Base-by-base conservation (phyloP, 2,113 vertebrate genomes). In the Drymodes brunneopygia region DNA sequence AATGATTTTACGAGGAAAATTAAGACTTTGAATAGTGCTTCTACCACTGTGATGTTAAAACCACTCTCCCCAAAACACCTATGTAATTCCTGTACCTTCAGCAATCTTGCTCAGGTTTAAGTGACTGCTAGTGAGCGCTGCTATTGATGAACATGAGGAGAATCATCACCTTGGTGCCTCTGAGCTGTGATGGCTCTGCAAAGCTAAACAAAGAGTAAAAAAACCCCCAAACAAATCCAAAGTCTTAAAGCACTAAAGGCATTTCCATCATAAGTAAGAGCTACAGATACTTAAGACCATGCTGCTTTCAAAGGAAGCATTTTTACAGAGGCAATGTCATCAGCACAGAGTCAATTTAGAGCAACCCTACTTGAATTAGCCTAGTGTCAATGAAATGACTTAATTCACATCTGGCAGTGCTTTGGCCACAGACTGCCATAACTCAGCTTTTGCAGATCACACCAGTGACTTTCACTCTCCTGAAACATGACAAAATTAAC, bases 121-220 rank as follows among this genome's bases (percentile, higher is more conserved):
- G 72, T 86, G 56, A 97, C 77, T 94, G 86, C 53, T 88, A 84
- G 50, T 70, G 85, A 88, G 86, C 38, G 3, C 47, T 86, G 82
- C 86, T 93, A 86, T 44, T 81, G 94, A 92, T 64, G 79, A 90
- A 77, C 64, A 88, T 31, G 60, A 92, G 60, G 72, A 92, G 50
- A 88, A 79, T 91, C 73, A 94, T 69, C 78, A 89, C 86, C 61
- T 82, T 6, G 0, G 38, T 90, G 70, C 54, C 70, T 92, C 62
- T 92, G 84, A 95, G 64, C 86, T 92, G 77, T 89, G 77, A 92
- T 60, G 71, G 70, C 81, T 95, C 86, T 91, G 78, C 50, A 94
- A 95, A 91, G 72, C 91, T 94, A 93, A 94, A 81, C 44, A 90
- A 83, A 86, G 45, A 66, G 45, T 78, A 90, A 88, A 94, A 86